phyloP scores from a whole-genome alignment of 2,797 vertebrate species.

The Pangasius larnaudii region DNA sequence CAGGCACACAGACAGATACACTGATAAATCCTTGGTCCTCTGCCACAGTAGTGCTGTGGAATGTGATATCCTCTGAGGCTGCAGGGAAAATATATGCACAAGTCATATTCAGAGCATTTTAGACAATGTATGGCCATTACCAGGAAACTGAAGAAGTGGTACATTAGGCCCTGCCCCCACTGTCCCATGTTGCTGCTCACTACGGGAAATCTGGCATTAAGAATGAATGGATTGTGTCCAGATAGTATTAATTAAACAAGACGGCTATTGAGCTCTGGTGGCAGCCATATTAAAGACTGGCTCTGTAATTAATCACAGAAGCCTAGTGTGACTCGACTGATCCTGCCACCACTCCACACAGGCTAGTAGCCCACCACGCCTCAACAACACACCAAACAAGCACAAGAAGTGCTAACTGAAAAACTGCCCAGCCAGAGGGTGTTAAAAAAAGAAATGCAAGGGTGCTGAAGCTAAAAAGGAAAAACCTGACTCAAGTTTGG shows the following conservation, averaged over 20 bases:
- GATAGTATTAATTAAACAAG: conserved; percentile 70
- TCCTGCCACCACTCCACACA: conserved; percentile 31
- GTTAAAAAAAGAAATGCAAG: conserved; percentile 18
- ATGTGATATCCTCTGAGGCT: conserved; percentile 12
- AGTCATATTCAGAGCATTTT: conserved; percentile 16
- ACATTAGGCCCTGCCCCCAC: conserved; percentile 41
- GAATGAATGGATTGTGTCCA: conserved; percentile 68
- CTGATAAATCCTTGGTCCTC: neutral
- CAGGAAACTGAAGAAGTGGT: conserved; percentile 27
- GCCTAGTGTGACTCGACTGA: conserved; percentile 23
- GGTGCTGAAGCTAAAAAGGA: neutral
- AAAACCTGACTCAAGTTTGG: neutral
- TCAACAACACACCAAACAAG: conserved; percentile 10
- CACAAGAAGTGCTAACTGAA: conserved; percentile 25
- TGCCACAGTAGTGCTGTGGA: neutral
- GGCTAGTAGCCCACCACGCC: conserved; percentile 14
- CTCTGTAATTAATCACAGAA: conserved; percentile 66
- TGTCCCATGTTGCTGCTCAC: conserved; percentile 47
- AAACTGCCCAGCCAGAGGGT: conserved; percentile 25
- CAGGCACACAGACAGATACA: conserved; percentile 16
- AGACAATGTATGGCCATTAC: conserved; percentile 24
- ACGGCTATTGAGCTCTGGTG: conserved; percentile 62
- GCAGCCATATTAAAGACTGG: conserved; percentile 63
- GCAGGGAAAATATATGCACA: neutral
- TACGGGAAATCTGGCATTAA: conserved; percentile 69